These are phyloP conservation scores for Platerodrilus igneus DNA, from an alignment of 2,888 invertebrate species.

Conservation along the genomic window DNA sequence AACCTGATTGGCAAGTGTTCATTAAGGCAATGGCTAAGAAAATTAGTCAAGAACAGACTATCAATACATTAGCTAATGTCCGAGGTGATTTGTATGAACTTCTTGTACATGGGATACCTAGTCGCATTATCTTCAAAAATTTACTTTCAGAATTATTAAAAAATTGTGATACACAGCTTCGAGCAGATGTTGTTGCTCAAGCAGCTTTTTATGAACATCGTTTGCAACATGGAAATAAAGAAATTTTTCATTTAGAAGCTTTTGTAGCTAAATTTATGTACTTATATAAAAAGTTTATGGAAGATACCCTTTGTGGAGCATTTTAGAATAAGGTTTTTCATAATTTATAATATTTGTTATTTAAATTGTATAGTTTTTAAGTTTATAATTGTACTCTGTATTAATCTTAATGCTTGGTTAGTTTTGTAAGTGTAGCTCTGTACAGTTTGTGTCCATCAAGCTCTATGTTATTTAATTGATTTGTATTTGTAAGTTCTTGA, in stretches of 20 bases:
- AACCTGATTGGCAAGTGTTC: conserved; percentile 91
- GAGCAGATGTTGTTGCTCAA: conserved; percentile 75
- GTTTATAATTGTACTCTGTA: too few relatives aligned
- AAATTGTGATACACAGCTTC: conserved; percentile 87
- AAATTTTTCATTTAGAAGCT: conserved; percentile 95
- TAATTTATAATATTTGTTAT: too few relatives aligned
- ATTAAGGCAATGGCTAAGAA: conserved; percentile 80
- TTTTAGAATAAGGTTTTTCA: too few relatives aligned
- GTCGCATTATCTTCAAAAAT: conserved; percentile 85
- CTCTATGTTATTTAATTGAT: too few relatives aligned
- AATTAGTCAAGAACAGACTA: conserved; percentile 82
- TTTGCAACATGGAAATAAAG: conserved; percentile 87
- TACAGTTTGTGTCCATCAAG: too few relatives aligned
- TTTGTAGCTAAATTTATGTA: conserved; percentile 97
- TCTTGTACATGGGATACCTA: conserved; percentile 88
- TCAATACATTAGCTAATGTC: conserved; percentile 77
- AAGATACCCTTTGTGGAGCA: conserved; percentile 61
- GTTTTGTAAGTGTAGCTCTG: too few relatives aligned
- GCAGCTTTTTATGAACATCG: conserved; percentile 92
- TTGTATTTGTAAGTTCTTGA: too few relatives aligned
- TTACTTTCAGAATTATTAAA: conserved; percentile 77
- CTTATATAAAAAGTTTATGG: conserved; percentile 83
- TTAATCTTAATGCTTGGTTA: background rate
- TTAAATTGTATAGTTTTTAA: too few relatives aligned
- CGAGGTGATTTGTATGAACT: conserved; percentile 89